Base-by-base conservation (phyloP, 2,888 invertebrate genomes). In the Punctoribates punctum region DNA sequence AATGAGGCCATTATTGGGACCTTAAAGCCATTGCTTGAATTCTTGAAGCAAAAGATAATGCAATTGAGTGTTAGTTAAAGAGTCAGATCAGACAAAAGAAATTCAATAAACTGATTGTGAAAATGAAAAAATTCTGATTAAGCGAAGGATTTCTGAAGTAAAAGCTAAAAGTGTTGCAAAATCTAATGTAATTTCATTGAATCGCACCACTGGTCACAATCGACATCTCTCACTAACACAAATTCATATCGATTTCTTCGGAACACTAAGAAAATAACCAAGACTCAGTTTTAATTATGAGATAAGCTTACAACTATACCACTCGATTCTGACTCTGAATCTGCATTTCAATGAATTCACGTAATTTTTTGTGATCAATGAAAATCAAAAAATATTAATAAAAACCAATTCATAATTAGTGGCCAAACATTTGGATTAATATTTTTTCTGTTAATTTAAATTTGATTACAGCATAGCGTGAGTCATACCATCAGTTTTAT, bases 381-480 rank as follows among this genome's bases (percentile, higher is more conserved):
- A 34, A 34, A 34, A 34, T 34, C 34, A 34, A 34, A 34, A 34
- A 34, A 20, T 20, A 54, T 20, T 54, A 8, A 8, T 8, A 54
- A n/a, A 8, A 54, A 54, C n/a, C 54, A 20, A 20, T 54, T 17
- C 20, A 17, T 54, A 20, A 20, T 54, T 54, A 54, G 54, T 54
- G 20, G 20, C 20, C 20, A 54, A 54, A 48, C 3, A 20, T 54
- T 54, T 54, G 2, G 20, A n/a, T 20, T 54, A 54, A n/a, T n/a
- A 54, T 48, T 8, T 3, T 48, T 48, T 48, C 20, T 54, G n/a
- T 20, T 20, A 54, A 48, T 48, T 48, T 48, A 48, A 3, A 20
- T 54, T 54, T 54, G 54, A 54, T 54, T 54, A 54, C 20, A 54
- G n/a, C 54, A 54, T 54, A 20, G 54, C 54, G 54, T 54, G 54